Evolutionary conservation across 2,888 invertebrate genomes (phyloP).

Genomic region (Oscheius sp.): DNA sequence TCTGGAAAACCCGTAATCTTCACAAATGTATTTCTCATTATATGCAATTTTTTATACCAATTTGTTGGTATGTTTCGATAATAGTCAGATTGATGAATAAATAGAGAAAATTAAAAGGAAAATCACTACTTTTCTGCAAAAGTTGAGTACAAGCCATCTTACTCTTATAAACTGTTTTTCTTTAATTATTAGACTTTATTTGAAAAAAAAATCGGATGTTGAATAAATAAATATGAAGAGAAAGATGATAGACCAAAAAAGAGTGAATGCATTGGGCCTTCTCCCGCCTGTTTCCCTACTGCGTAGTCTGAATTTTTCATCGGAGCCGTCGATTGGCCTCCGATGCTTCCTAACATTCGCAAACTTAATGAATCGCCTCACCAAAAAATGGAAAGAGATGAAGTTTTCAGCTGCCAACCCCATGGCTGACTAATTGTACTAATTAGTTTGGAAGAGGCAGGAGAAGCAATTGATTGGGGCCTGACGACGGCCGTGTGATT

Average conservation of each 20-base stretch:
- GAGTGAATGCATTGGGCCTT: not conserved
- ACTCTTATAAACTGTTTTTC: too few species aligned
- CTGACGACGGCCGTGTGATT: not conserved
- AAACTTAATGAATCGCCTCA: slow-evolving; percentile 11
- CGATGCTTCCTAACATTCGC: slow-evolving; percentile 4
- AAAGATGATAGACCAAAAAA: too few species aligned
- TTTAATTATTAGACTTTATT: too few species aligned
- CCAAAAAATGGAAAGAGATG: not conserved
- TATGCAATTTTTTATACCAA: too few species aligned
- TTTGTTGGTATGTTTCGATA: too few species aligned
- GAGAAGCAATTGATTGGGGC: slow-evolving; percentile 22
- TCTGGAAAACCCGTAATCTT: too few species aligned
- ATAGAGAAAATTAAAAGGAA: not conserved
- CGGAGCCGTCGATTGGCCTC: slow-evolving; percentile 24
- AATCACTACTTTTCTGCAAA: not conserved
- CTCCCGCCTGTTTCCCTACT: not conserved
- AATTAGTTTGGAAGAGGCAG: slow-evolving; percentile 3
- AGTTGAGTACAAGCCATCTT: not conserved
- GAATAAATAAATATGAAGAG: too few species aligned
- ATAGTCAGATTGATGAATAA: too few species aligned
- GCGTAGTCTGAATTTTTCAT: slow-evolving; percentile 30
- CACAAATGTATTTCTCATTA: too few species aligned
- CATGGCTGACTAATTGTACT: slow-evolving; percentile 6
- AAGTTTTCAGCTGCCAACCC: not conserved
- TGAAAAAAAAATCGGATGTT: too few species aligned